Conservation (phyloP, 2,888 invertebrate genomes). For the Drosophila yooni region DNA sequence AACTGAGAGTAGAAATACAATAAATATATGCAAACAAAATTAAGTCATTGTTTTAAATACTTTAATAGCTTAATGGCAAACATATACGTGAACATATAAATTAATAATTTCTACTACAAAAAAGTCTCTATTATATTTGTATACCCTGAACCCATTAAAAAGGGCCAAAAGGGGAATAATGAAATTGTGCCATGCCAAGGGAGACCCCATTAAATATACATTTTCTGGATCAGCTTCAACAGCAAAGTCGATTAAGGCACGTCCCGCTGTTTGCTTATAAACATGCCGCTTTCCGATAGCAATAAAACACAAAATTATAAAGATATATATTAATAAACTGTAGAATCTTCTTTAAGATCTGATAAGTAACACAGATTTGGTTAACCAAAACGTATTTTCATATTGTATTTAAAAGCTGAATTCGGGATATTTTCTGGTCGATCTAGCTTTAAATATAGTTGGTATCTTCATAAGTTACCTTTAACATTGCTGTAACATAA, state of each 20-base stretch:
- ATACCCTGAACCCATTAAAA: neutral
- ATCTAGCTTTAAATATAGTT: neutral
- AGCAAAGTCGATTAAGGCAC: neutral
- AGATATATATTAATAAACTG: neutral
- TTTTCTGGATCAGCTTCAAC: neutral
- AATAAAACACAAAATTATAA: neutral
- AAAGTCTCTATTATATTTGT: neutral
- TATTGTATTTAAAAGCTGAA: neutral
- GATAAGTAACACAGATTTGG: neutral
- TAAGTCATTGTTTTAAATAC: conserved; percentile 6
- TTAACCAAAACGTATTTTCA: neutral
- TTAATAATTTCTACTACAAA: neutral
- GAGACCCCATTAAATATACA: neutral
- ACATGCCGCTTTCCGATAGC: neutral
- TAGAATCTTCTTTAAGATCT: neutral
- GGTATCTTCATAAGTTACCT: neutral
- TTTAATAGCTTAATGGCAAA: neutral
- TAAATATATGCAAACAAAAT: neutral
- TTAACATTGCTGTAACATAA: neutral
- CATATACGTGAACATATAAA: neutral
- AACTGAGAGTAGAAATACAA: neutral
- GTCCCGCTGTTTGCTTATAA: neutral
- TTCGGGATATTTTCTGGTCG: neutral
- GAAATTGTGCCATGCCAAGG: neutral
- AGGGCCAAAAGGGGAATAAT: neutral